A percentile compares a stretch with the other conserved stretches of the same genome.
phyloP scores from a whole-genome alignment of 2,797 vertebrate species.

The Acrocephalus scirpaceus region DNA sequence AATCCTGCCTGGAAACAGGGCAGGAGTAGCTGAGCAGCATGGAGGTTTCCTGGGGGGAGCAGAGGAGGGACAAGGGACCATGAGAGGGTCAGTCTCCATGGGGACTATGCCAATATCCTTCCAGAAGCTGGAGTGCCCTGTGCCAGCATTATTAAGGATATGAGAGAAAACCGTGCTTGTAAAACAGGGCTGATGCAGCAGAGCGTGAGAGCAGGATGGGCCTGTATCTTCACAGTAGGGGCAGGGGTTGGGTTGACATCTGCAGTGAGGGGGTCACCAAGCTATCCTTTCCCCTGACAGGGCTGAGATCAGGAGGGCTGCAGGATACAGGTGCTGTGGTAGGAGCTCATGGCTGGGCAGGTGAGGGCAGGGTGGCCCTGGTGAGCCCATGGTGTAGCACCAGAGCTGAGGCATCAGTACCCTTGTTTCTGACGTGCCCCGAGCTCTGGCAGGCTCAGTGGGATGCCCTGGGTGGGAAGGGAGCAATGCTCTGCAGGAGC shows the following conservation, averaged over 20 bases:
- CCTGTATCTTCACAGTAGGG: fast-evolving
- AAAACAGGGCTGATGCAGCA: neutral
- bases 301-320: neutral
- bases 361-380: fast-evolving
- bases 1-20: neutral
- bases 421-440: fast-evolving
- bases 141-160: neutral
- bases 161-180: neutral
- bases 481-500: neutral
- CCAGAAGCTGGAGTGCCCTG: neutral
- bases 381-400: neutral
- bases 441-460: neutral
- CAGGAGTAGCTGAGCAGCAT: neutral
- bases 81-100: neutral
- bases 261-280: neutral
- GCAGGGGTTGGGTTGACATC: neutral
- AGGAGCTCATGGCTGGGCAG: neutral
- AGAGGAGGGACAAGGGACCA: neutral
- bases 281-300: fast-evolving
- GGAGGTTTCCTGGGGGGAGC: neutral
- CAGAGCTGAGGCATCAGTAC: neutral
- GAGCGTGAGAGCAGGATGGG: neutral
- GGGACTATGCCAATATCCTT: neutral
- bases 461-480: neutral
- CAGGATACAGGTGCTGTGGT: too few species aligned